Base-by-base conservation (phyloP, 2,113 vertebrate genomes). In the Gorilla gorilla region DNA sequence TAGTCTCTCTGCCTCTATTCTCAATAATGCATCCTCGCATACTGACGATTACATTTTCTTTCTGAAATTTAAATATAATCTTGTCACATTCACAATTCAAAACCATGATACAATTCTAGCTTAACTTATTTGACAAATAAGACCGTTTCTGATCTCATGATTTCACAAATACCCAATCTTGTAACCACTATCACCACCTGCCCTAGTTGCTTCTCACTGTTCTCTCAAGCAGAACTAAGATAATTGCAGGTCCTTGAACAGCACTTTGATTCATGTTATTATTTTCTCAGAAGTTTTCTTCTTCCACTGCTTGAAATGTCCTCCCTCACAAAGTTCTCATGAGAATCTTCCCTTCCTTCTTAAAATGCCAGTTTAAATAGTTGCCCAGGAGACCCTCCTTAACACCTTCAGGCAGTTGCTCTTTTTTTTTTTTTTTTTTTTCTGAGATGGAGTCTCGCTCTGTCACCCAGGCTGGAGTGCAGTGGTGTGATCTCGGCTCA, bases 31-130 rank as follows among this genome's bases (percentile, higher is more conserved):
- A 59, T 43, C 4, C 38, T 18, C 43, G 10, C n/a, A 52, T 30
- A 59, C 32, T 59, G 38, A 57, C 73, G 40, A 93, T 87, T 82
- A 64, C 16, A 81, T 64, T 52, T 55, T 91, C 18, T 81, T 96
- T 84, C 45, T 70, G 27, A 94, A 93, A 95, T 95, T 23, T 92
- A 81, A 70, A 76, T 81, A 92, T 66, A 57, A 55, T 12, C 8
- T n/a, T 82, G 50, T 35, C 6, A 66, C 18, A 7, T 23, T 2
- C 0, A 14, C 11, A 76, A 90, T 20, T 79, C 20, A 89, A 75
- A 96, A 90, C 3, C 20, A 32, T 50, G 75, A 30, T 66, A 45
- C 83, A 81, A 52, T 80, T 38, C 20, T n/a, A 87, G 66, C 12
- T 81, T 66, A 70, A 90, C 38, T 78, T 91, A 84, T 76, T 59